These are phyloP conservation scores for Apostichopus californicus DNA, from an alignment of 35 echinoderm and acorn worm genomes.

Conservation along the genomic window DNA sequence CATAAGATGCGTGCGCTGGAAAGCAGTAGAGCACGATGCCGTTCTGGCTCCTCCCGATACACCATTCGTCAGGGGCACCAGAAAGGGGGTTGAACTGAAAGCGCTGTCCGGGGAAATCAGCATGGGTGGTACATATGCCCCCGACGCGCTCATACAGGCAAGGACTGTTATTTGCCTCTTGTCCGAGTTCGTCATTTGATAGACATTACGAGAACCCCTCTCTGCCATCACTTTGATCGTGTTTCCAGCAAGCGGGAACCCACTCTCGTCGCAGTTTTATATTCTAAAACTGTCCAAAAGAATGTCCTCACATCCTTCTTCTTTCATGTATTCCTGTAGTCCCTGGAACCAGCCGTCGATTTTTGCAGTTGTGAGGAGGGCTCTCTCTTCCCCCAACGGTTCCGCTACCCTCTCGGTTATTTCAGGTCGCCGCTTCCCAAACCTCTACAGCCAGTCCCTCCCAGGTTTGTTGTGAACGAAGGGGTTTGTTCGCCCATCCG, in stretches of 20 bases:
- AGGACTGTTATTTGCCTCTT: conserved; percentile 27
- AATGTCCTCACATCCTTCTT: conserved; percentile 14
- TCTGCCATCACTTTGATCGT: conserved; percentile 1
- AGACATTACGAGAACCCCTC: background rate
- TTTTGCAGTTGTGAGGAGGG: background rate
- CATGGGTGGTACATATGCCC: background rate
- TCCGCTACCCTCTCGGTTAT: conserved; percentile 42
- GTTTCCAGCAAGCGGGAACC: conserved; percentile 45
- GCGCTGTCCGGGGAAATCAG: conserved; percentile 8
- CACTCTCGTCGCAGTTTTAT: conserved; percentile 53
- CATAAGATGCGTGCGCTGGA: conserved; percentile 17
- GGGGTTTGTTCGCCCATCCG: background rate
- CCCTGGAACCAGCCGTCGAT: conserved; percentile 39
- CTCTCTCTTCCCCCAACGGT: conserved; percentile 10
- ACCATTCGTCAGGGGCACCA: conserved; percentile 32
- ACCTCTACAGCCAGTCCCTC: background rate
- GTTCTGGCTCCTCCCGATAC: conserved; percentile 22
- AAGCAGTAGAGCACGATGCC: conserved; percentile 24
- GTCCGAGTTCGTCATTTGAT: background rate
- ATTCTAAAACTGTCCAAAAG: background rate
- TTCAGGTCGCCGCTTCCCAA: conserved; percentile 27
- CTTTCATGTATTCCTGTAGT: background rate
- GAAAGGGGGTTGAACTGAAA: conserved; percentile 22
- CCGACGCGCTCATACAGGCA: background rate
- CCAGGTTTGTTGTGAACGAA: conserved; percentile 45